Base-by-base conservation (phyloP, 2,113 vertebrate species). In the Lophius piscatorius region DNA sequence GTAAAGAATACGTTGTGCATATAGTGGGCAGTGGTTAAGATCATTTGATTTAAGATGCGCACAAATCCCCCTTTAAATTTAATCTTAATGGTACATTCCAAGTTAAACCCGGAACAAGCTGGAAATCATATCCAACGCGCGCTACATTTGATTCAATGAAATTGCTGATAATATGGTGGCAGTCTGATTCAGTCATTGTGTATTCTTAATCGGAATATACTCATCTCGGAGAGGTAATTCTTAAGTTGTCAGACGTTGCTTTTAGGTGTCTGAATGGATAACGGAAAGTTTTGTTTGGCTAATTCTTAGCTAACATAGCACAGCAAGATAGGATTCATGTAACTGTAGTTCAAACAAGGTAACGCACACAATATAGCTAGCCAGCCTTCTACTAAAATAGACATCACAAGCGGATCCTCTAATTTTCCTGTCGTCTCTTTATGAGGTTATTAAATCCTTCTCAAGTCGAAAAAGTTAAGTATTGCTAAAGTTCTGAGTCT, bases 51-150 rank as follows among this genome's bases (percentile, higher is more conserved):
- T 36, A 4, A 23, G 1, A 9, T 49, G 4, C 4, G 2, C 10
- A 11, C 0, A 33, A 23, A 0, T 3, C 17, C 49, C 73, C 81
- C 79, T 31, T 10, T 2, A 11, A 4, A 1, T 45, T 13, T 39
- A 1, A 0, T 0, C 5, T 3, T 0, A 41, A 24, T 82, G 84
- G 87, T 84, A 74, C 48, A 8, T 18, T 80, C 82, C 56, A 14
- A 24, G 65, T 12, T 73, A 75, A 59, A 82, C 31, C 40, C 77
- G 83, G 88, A 88, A 83, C 2, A n/a, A 20, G 26, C 13, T 23
- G 47, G 46, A 55, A 73, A 73, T 54, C 54, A 45, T 23, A 2
- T 5, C 4, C 10, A 51, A 41, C 16, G 68, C 78, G 86, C 69
- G 79, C 16, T 64, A 9, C 13, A 3, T 73, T 74, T 67, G 45